Conservation (phyloP, 2,888 invertebrate species). For the Melolontha melolontha region DNA sequence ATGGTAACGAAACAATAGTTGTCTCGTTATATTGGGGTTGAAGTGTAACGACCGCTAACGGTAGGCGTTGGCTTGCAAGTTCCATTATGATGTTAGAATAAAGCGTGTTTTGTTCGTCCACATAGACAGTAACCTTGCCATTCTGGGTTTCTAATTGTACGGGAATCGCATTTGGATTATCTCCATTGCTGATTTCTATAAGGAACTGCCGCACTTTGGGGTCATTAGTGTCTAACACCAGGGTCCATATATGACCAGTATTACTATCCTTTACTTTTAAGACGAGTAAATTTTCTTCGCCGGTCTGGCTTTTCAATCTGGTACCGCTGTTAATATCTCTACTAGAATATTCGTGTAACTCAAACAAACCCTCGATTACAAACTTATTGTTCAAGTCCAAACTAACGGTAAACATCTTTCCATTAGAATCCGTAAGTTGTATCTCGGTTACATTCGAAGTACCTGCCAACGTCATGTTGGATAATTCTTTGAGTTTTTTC, state of each 20-base stretch:
- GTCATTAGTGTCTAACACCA: not conserved
- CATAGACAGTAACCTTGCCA: not conserved
- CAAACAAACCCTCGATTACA: not conserved
- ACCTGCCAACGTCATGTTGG: not conserved
- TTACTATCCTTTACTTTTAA: not conserved
- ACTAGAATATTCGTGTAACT: not conserved
- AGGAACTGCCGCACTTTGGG: not conserved
- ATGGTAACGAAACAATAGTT: not conserved
- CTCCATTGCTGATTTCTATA: not conserved
- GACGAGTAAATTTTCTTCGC: not conserved
- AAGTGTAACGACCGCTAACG: not conserved
- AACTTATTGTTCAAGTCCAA: not conserved
- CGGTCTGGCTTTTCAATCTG: not conserved
- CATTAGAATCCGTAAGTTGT: not conserved
- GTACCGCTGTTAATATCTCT: not conserved
- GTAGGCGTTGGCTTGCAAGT: not conserved
- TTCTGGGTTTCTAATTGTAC: not conserved
- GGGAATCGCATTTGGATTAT: not conserved
- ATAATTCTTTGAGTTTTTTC: not conserved
- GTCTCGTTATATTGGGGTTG: not conserved
- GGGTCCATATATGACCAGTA: not conserved
- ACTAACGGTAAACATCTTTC: not conserved
- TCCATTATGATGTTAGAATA: not conserved
- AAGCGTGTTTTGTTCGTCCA: not conserved
- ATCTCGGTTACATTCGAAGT: not conserved